Percentiles rank a stretch among this genome's conserved stretches.
Conservation (phyloP, 2,888 invertebrate species). For the Troglohyphantes excavatus region DNA sequence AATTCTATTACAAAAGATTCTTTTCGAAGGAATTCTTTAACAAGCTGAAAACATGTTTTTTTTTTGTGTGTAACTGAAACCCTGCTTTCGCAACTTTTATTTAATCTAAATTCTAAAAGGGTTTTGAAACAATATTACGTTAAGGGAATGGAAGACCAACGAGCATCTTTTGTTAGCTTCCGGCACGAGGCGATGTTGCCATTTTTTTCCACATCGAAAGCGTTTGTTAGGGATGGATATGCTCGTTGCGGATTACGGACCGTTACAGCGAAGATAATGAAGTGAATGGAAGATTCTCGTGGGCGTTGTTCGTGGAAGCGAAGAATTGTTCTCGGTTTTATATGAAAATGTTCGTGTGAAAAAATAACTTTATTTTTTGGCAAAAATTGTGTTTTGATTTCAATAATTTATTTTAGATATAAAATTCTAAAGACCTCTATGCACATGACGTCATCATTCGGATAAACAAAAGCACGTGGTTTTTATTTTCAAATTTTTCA, state of each 20-base stretch:
- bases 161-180: constrained; percentile 43
- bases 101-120: constrained; percentile 6
- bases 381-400: too few species aligned
- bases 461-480: too few species aligned
- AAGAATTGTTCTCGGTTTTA: too few species aligned
- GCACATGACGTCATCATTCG: too few species aligned
- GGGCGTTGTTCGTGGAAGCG: neutral
- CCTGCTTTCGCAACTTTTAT: constrained; percentile 39
- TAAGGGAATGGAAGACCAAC: constrained; percentile 24
- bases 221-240: constrained; percentile 34
- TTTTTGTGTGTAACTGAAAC: neutral
- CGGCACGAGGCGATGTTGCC: neutral
- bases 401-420: too few species aligned
- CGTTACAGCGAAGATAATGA: constrained; percentile 40
- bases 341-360: too few species aligned
- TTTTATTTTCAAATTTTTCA: too few species aligned
- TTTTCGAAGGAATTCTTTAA: constrained; percentile 32
- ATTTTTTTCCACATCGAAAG: constrained; percentile 13
- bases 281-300: constrained; percentile 3
- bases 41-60: constrained; percentile 2
- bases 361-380: too few species aligned
- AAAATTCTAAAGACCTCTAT: too few species aligned
- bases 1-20: constrained; percentile 8
- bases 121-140: constrained; percentile 59
- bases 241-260: constrained; percentile 55